Evolutionary conservation across 2,113 vertebrate species (phyloP), one percentile per base, ranked within the genome.

Genomic region (Syngnathoides biaculeatus): DNA sequence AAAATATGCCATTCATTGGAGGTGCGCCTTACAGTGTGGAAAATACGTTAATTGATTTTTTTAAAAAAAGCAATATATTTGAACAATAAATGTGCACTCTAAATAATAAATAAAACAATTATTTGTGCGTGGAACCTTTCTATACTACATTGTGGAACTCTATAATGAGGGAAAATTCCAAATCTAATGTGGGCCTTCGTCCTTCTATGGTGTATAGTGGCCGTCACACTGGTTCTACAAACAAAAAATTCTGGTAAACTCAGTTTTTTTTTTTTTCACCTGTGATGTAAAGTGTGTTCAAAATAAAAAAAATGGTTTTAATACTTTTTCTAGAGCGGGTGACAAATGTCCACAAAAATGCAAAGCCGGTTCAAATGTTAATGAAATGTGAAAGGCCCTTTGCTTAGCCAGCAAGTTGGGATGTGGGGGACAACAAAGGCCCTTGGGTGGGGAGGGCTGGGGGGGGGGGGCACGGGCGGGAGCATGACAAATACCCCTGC

Each of bases 351-450:
- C 73, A n/a, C 11, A 43, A 82, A 86, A 85, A 85, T 68, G 87
- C 82, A 71, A 79, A 84, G 83, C 74, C 83, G 88, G 88, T 90
- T 93, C 88, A 89, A 90, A 93, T 91, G 92, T 89, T 93, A 92
- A 94, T 93, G 87, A 89, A 88, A 91, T 89, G 85, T 85, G 70
- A 89, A 91, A 91, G 14, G 6, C 22, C 89, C 86, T 84, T 86
- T 91, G 92, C 92, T 93, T 91, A 91, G 90, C 90, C 89, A 92
- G 90, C 92, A 92, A 87, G 85, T 91, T 84, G 90, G 81, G 75
- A 82, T 60, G 74, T 10, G 67, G 66, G 66, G 87, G 84, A 79
- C 89, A 93, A 94, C 93, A 94, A 94, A 94, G 89, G 85, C 84
- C 84, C 82, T 64, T 10, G 75, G 82, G 85, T 80, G 68, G 90